A percentile compares a stretch with the other conserved stretches of the same genome.
Evolutionary conservation across 1,140 invertebrate genomes (phyloP).

Genomic region (Pomacea maculata): DNA sequence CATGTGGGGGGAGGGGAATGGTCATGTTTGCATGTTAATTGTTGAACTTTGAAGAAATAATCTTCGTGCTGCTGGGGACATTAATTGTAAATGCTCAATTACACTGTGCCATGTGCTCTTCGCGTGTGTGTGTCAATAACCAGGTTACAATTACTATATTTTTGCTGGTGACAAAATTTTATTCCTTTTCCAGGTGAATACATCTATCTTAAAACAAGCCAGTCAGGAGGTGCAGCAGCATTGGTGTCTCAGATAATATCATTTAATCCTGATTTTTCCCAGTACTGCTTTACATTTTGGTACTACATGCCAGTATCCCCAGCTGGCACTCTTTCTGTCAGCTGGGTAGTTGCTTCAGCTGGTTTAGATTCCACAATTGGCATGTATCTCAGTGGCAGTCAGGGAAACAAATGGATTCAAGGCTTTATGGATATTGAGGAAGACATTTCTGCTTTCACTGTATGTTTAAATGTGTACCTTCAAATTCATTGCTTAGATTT

Average conservation of each 20-base stretch:
- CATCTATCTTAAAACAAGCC: slow-evolving; percentile 48
- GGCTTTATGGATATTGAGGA: slow-evolving; percentile 21
- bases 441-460: too few species aligned
- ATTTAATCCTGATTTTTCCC: slow-evolving; percentile 19
- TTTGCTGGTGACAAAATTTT: too few species aligned
- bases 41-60: background rate
- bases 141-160: too few species aligned
- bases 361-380: background rate
- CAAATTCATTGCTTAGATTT: too few species aligned
- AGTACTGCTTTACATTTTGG: slow-evolving; percentile 69
- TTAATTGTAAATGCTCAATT: background rate
- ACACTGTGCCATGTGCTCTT: background rate
- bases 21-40: background rate
- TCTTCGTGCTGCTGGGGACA: background rate
- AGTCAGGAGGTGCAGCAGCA: slow-evolving; percentile 37
- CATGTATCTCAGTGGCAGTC: slow-evolving; percentile 23
- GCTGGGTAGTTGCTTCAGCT: background rate
- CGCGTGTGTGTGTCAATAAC: background rate
- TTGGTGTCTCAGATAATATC: slow-evolving; percentile 43
- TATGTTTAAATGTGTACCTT: too few species aligned
- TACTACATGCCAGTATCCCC: slow-evolving; percentile 77
- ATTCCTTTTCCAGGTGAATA: slow-evolving; percentile 47
- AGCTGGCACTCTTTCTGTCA: slow-evolving; percentile 42
- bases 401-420: slow-evolving; percentile 41
- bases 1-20: background rate